These are phyloP conservation scores for Platichthys flesus DNA, from an alignment of 2,113 vertebrate species.

Conservation along the genomic window DNA sequence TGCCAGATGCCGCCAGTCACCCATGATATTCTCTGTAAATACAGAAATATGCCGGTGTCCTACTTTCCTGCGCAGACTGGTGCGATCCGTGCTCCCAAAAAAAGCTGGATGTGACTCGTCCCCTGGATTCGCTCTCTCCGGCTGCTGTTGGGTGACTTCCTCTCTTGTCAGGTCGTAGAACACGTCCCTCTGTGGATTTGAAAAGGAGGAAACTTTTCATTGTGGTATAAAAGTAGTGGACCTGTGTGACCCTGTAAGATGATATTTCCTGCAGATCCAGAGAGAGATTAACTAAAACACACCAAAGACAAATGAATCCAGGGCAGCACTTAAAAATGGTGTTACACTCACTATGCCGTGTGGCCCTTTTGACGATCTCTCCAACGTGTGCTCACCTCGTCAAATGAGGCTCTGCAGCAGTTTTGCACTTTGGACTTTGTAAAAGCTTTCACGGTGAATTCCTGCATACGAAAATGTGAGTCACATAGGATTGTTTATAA, in stretches of 20 bases:
- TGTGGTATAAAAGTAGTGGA: background rate
- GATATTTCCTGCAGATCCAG: background rate
- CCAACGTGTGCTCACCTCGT: too few species aligned
- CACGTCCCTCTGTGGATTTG: constrained; percentile 27
- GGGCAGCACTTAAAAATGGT: background rate
- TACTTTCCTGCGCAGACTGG: background rate
- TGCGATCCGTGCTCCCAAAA: constrained; percentile 5
- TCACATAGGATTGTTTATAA: too few species aligned
- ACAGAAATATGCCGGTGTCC: background rate
- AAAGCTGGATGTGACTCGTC: background rate
- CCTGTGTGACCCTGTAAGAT: background rate
- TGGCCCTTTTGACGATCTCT: too few species aligned
- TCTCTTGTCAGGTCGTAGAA: background rate
- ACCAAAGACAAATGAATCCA: background rate
- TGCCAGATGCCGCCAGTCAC: background rate
- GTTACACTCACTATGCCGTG: too few species aligned
- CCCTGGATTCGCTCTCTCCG: background rate
- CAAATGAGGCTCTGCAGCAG: too few species aligned
- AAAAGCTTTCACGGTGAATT: too few species aligned
- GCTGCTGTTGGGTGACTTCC: background rate
- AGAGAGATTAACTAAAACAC: background rate
- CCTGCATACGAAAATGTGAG: too few species aligned
- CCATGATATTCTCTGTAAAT: background rate
- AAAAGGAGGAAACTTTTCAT: constrained; percentile 3
- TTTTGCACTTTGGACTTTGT: too few species aligned